Conservation (phyloP, 2,113 vertebrate genomes). For the Pluvialis apricaria region DNA sequence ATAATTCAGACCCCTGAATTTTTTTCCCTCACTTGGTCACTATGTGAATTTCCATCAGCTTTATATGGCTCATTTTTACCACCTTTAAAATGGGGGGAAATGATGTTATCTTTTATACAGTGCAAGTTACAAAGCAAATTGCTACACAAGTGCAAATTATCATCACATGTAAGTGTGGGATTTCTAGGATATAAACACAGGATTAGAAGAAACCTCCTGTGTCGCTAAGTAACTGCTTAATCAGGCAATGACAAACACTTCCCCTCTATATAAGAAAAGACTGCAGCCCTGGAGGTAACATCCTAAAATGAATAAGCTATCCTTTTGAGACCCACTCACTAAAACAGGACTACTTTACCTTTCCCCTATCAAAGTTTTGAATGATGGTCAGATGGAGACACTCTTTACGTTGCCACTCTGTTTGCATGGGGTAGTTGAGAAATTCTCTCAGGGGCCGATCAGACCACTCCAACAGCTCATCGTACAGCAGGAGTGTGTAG, state of each 20-base stretch:
- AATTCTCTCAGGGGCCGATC: constrained; percentile 93
- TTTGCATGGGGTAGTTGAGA: constrained; percentile 96
- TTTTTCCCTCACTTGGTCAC: neutral
- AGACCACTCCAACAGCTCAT: constrained; percentile 95
- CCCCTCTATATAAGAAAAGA: neutral
- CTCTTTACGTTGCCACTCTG: constrained; percentile 96
- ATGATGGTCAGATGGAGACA: constrained; percentile 93
- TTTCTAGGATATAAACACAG: neutral
- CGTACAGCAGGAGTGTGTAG: constrained; percentile 92
- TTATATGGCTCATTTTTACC: neutral
- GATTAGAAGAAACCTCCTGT: neutral
- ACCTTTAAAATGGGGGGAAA: neutral
- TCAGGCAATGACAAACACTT: neutral
- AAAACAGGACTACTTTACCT: constrained; percentile 62
- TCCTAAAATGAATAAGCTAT: neutral
- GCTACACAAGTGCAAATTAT: neutral
- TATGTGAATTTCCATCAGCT: neutral
- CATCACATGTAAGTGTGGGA: neutral
- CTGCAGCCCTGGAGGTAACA: neutral
- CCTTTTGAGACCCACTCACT: neutral
- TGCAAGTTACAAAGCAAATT: neutral
- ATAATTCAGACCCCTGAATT: neutral
- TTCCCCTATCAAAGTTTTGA: constrained; percentile 94
- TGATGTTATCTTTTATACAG: neutral
- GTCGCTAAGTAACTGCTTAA: neutral